Evolutionary conservation across 2,797 vertebrate genomes (phyloP).

Genomic region (Enoplosus armatus): DNA sequence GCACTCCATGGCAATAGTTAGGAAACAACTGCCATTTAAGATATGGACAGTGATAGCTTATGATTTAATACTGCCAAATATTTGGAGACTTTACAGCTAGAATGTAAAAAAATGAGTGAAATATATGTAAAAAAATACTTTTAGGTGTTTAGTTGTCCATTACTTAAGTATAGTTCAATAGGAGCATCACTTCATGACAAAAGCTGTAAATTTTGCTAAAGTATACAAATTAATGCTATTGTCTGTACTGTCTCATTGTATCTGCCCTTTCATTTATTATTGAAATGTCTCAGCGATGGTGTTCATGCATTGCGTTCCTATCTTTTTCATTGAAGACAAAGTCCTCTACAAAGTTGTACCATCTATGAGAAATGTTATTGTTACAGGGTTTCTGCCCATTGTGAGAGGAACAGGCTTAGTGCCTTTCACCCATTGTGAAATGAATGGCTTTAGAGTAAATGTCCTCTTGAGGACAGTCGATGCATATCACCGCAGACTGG

Average conservation of each 20-base stretch:
- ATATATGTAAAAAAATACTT: background rate
- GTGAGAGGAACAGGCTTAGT: constrained; percentile 53
- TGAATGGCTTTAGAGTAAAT: constrained; percentile 72
- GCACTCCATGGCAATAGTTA: constrained; percentile 33
- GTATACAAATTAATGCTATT: background rate
- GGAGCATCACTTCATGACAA: background rate
- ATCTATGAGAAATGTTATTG: constrained; percentile 68
- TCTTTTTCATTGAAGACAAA: background rate
- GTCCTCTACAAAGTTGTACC: constrained; percentile 24
- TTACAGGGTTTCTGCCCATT: constrained; percentile 54
- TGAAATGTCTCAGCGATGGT: background rate
- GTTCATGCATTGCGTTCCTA: background rate
- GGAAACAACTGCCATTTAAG: constrained; percentile 53
- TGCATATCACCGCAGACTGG: constrained; percentile 77
- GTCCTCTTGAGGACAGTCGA: constrained; percentile 82
- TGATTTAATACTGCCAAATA: constrained; percentile 35
- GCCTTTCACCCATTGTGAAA: constrained; percentile 70
- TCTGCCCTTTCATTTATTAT: constrained; percentile 17
- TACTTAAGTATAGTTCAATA: background rate
- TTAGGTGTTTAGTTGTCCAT: too few relatives aligned
- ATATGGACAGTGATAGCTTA: constrained; percentile 17
- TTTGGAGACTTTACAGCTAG: background rate
- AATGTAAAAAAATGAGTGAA: background rate
- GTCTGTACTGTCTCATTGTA: background rate
- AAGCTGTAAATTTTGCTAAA: constrained; percentile 2